Conservation (phyloP, 2,797 vertebrate species). For the Ptychadena robeensis region DNA sequence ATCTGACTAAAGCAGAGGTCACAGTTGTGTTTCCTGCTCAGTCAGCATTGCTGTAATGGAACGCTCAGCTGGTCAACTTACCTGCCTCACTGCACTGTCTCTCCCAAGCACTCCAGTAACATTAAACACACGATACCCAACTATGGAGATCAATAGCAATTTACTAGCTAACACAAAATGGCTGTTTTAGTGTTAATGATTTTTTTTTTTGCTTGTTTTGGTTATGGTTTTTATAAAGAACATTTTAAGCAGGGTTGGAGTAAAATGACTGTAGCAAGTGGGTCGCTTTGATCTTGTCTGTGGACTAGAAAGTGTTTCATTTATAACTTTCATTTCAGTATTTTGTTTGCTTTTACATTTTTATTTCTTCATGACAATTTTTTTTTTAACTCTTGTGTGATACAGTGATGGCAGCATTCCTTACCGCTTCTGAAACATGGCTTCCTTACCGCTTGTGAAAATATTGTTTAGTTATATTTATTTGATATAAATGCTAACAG, state of each 20-base stretch:
- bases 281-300: conserved; percentile 1
- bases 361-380: too few species aligned
- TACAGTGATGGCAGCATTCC: too few species aligned
- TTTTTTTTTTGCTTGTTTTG: conserved; percentile 70
- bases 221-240: conserved; percentile 79
- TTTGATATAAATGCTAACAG: too few species aligned
- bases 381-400: not conserved
- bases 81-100: conserved; percentile 68
- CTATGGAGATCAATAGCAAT: conserved; percentile 82
- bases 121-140: conserved; percentile 42
- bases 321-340: not conserved
- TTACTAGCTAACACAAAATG: conserved; percentile 83
- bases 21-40: conserved; percentile 65
- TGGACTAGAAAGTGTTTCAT: too few species aligned
- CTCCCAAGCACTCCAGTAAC: conserved; percentile 51
- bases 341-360: not conserved
- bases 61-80: conserved; percentile 67
- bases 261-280: conserved; percentile 65
- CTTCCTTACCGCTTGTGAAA: too few species aligned
- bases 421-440: too few species aligned
- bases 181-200: conserved; percentile 83
- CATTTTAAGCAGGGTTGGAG: conserved; percentile 74
- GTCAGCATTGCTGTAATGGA: conserved; percentile 59
- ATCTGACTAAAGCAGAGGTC: conserved; percentile 67
- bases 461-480: too few species aligned